Evolutionary conservation across 1,140 invertebrate species (phyloP).

Genomic region (Heliconius melpomene): DNA sequence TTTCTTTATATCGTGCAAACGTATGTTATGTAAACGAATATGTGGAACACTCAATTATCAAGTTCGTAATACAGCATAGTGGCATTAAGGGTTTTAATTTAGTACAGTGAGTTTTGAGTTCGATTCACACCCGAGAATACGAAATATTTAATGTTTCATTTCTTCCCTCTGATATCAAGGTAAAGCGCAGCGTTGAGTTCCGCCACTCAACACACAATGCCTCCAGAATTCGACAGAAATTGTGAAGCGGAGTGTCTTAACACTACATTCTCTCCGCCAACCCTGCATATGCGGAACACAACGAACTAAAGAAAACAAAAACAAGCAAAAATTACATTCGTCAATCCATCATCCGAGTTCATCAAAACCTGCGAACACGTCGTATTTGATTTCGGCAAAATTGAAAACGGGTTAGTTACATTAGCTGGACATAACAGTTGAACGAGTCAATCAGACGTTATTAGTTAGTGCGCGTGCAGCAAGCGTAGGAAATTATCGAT

Average conservation of each 20-base stretch:
- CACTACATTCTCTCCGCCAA: no score
- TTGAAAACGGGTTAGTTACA: constrained; percentile 21
- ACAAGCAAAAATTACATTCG: not conserved
- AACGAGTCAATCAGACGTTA: constrained; percentile 62
- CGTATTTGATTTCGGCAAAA: constrained; percentile 16
- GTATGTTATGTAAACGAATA: not conserved
- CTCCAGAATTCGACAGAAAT: no score
- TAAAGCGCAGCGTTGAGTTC: no score
- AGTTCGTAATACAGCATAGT: not conserved
- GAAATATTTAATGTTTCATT: no score
- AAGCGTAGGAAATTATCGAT: constrained; percentile 71
- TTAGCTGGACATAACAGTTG: constrained; percentile 35
- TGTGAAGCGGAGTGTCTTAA: no score
- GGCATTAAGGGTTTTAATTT: not conserved
- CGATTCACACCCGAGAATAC: no score
- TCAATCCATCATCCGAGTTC: constrained; percentile 3
- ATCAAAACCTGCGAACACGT: constrained; percentile 12
- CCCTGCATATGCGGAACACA: no score
- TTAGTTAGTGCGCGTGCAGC: constrained; percentile 53
- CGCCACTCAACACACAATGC: no score
- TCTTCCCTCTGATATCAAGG: no score
- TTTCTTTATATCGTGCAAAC: not conserved
- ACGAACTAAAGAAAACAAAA: no score
- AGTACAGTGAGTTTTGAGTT: not conserved
- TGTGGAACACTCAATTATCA: not conserved